Evolutionary conservation across 1,140 invertebrate species (phyloP), one percentile per base, ranked within the genome.

Genomic region (Pogonus chalceus): DNA sequence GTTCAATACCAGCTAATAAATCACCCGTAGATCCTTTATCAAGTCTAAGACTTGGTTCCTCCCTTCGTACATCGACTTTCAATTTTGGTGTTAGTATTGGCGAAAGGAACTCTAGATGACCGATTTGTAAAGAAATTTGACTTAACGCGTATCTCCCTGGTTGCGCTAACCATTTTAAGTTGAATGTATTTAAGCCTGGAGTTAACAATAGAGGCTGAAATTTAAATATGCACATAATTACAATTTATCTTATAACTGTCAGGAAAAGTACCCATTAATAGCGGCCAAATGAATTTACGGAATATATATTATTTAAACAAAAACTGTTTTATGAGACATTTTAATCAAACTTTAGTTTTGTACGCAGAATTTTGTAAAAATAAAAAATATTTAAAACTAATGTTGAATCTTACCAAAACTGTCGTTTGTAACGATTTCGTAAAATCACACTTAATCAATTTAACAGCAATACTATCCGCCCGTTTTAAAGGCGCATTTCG

Each of bases 131-230:
- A 2, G 79, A 80, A 23, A 83, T 60, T 58, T 81, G 80, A 10
- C 76, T 77, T 26, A 83, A 65, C 64, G 76, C 78, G 57, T 78
- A 83, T 23, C 73, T 70, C 2, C 80, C 81, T 26, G 79, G 75
- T 58, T 43, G 76, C 71, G n/a, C 69, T 72, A 0, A 77, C 79
- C 62, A 79, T 71, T 56, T 77, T 79, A 24, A 72, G 79, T 14
- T 92, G 67, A 91, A 70, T 1, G 76, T 69, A 68, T 92, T 93
- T 7, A 72, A 51, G n/a, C 90, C 90, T 0, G 90, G 88, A 57
- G 76, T 69, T 35, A 87, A 58, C 14, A 69, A 58, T 20, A 83
- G 69, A 58, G 65, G 66, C 61, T 68, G 26, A 35, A 64, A 64
- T 23, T 52, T 31, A 4, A 22, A n/a, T n/a, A n/a, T n/a, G n/a